Conservation (phyloP, 2,113 vertebrate genomes). For the Clarias magur region DNA sequence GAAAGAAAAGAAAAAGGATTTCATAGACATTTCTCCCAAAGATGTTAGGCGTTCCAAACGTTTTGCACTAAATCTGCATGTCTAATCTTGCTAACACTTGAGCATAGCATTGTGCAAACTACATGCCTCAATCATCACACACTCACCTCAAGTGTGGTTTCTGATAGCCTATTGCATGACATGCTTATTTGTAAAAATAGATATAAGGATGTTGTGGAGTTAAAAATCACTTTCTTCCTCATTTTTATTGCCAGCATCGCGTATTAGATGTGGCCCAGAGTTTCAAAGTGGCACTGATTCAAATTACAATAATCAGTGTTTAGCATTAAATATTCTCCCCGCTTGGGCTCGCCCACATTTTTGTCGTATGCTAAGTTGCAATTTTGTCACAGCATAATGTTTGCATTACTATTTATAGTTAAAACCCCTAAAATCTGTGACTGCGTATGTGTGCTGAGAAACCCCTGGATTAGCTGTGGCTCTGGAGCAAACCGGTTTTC, state of each 20-base stretch:
- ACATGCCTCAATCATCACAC: not conserved
- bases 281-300: not conserved
- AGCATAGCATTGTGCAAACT: not conserved
- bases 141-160: not conserved
- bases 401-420: not conserved
- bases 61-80: not conserved
- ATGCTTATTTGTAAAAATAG: not conserved
- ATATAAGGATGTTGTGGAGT: not conserved
- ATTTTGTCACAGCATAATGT: too few species aligned
- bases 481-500: not conserved
- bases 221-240: not conserved
- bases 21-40: not conserved
- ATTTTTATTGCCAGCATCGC: too few species aligned
- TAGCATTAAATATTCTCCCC: not conserved
- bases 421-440: not conserved
- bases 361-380: not conserved
- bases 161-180: not conserved
- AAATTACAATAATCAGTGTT: not conserved
- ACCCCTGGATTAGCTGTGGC: not conserved
- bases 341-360: not conserved
- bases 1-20: not conserved
- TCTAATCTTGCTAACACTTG: constrained; percentile 2
- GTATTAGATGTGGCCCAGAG: not conserved
- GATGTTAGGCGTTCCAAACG: not conserved
- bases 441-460: not conserved